These are phyloP conservation scores for Origma solitaria DNA, from an alignment of 2,113 vertebrate genomes.

Conservation along the genomic window DNA sequence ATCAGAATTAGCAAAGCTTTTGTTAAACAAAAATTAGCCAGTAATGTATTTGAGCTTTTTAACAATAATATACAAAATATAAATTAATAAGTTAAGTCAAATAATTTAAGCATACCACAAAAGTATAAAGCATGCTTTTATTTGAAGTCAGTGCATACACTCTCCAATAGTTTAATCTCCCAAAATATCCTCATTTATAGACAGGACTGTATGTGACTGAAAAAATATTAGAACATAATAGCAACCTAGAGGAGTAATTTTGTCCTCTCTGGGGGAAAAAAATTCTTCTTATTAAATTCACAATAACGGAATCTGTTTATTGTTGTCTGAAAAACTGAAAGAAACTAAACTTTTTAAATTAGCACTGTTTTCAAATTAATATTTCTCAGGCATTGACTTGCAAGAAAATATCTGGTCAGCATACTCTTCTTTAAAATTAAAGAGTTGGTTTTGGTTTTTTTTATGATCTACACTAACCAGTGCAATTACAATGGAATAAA, in stretches of 20 bases:
- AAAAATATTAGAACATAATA: not conserved
- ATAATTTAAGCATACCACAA: not conserved
- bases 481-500: not conserved
- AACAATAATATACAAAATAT: not conserved
- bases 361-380: not conserved
- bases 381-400: not conserved
- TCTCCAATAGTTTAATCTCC: not conserved
- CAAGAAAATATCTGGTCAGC: not conserved
- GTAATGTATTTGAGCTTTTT: not conserved
- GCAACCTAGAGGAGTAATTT: not conserved
- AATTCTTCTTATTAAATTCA: not conserved
- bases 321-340: not conserved
- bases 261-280: not conserved
- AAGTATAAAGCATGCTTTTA: not conserved
- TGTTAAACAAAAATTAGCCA: not conserved
- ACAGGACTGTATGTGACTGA: not conserved
- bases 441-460: not conserved
- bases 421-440: not conserved
- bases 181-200: not conserved
- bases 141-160: not conserved
- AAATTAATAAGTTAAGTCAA: not conserved
- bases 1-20: not conserved
- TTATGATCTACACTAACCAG: not conserved
- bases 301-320: not conserved
- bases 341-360: not conserved